Base-by-base conservation (phyloP, 2,113 vertebrate genomes). In the Glaucomys volans region DNA sequence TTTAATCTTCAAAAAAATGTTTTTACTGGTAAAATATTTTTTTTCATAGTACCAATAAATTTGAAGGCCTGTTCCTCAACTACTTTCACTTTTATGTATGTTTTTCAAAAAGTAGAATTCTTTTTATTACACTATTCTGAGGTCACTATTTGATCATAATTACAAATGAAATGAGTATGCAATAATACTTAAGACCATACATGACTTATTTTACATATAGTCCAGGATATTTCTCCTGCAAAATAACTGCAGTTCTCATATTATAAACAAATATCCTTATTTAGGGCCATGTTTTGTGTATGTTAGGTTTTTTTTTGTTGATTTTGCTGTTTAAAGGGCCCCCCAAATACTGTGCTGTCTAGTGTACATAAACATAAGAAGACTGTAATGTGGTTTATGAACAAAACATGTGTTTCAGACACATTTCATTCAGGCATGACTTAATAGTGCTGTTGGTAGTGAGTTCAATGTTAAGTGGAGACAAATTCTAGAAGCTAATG, bases 61-160 rank as follows among this genome's bases (percentile, higher is more conserved):
- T 32, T 91, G 28, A 62, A 95, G 24, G 17, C 66, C 35, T 89
- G 2, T 71, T 90, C 24, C 37, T 82, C 80, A 92, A 62, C 24
- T 76, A 81, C 32, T 64, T 97, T 71, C 17, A 85, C 59, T 91
- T 91, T 47, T 74, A 47, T 52, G 83, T 93, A 67, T 47, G 17
- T 57, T 87, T 95, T 79, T 74, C 75, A 80, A 22, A 92, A 95
- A 93, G 54, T 2, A 90, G n/a, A 94, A 83, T 90, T 67, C 22
- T 92, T 91, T 44, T 81, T 44, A 52, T 92, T 84, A 69, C 0
- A 28, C 4, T 47, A 30, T 13, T 59, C 32, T 86, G 32, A 54
- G 35, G 11, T 93, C 37, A 95, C 47, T 71, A 88, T 14, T 85
- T 79, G 83, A 16, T 54, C 24, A 91, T 42, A 32, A 50, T 52